Base-by-base conservation (phyloP, 2,888 invertebrate genomes). In the Coelogynopora nodosa region DNA sequence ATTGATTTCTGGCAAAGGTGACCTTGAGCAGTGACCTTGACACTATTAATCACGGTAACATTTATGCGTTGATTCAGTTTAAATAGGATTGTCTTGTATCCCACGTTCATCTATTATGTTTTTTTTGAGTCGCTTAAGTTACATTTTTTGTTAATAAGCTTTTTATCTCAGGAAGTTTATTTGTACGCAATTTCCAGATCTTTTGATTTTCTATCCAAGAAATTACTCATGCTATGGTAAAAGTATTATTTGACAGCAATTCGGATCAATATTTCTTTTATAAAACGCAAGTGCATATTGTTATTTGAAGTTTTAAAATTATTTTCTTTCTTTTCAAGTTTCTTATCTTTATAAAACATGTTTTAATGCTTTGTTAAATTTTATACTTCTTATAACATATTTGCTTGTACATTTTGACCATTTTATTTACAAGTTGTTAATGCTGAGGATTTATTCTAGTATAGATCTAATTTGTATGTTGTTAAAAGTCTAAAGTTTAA, bases 81-180 rank as follows among this genome's bases (percentile, higher is more conserved):
- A 13, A 23, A 13, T 74, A 74, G 23, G 49, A 13, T 49, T 49
- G 18, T 18, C 49, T n/a, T n/a, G n/a, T n/a, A n/a, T n/a, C n/a
- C n/a, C n/a, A n/a, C n/a, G n/a, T n/a, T 49, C 49, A 5, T 49
- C 49, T 49, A 49, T 18, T 49, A 5, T 5, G 5, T 13, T 49
- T 13, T 74, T 74, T 74, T 74, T 74, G 74, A 74, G 74, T 74
- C 74, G 23, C 74, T 74, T 74, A 74, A 5, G 74, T 74, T 74
- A 74, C 74, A 74, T 2, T 74, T 74, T 49, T 74, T 74, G 74
- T 74, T 74, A 74, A 74, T 74, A 74, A 13, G 23, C 5, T 13
- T 23, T 74, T 74, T 74, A 74, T 74, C 74, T 74, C 74, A 74
- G 74, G 74, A 74, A 74, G 74, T 74, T 74, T 74, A 74, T 74